Conservation (phyloP, 2,797 vertebrate species). For the Alfaro cultratus region DNA sequence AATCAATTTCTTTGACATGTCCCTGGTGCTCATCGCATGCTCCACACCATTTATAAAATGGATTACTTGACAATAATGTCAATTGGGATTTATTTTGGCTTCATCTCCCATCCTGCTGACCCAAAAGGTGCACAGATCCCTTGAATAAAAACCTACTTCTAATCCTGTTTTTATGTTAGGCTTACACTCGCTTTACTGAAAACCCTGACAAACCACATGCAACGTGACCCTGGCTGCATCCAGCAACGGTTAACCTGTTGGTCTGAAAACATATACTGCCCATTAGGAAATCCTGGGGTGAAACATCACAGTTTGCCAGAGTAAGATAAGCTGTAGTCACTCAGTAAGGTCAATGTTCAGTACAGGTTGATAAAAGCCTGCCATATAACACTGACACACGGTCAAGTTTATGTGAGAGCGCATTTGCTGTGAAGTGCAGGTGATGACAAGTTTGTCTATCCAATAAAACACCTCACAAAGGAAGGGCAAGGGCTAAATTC, state of each 20-base stretch:
- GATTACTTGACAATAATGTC: slow-evolving; percentile 44
- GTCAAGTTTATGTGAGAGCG: slow-evolving; percentile 30
- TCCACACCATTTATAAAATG: slow-evolving; percentile 39
- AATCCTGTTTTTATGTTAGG: background rate
- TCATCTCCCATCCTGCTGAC: slow-evolving; percentile 16
- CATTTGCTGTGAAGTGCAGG: slow-evolving; percentile 41
- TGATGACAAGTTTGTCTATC: slow-evolving; percentile 70
- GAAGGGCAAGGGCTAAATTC: slow-evolving; percentile 42
- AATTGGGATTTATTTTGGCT: slow-evolving; percentile 23
- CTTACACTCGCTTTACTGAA: background rate
- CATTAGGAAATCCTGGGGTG: slow-evolving; percentile 45
- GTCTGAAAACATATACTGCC: slow-evolving; percentile 38
- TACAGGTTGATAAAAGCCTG: slow-evolving; percentile 71
- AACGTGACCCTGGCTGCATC: slow-evolving; percentile 23
- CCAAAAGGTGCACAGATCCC: slow-evolving; percentile 8
- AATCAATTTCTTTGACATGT: slow-evolving; percentile 35
- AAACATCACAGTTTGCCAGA: slow-evolving; percentile 40
- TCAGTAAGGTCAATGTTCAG: slow-evolving; percentile 74
- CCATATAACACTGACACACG: slow-evolving; percentile 57
- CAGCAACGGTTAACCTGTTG: slow-evolving; percentile 14
- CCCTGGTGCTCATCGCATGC: slow-evolving; percentile 23
- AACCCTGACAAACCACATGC: background rate
- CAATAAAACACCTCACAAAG: slow-evolving; percentile 65
- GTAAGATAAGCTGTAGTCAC: slow-evolving; percentile 44
- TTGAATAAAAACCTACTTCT: background rate